Evolutionary conservation across 2,113 vertebrate species (phyloP), one percentile per base, ranked within the genome.

Genomic region (mouse (Mus musculus)): DNA sequence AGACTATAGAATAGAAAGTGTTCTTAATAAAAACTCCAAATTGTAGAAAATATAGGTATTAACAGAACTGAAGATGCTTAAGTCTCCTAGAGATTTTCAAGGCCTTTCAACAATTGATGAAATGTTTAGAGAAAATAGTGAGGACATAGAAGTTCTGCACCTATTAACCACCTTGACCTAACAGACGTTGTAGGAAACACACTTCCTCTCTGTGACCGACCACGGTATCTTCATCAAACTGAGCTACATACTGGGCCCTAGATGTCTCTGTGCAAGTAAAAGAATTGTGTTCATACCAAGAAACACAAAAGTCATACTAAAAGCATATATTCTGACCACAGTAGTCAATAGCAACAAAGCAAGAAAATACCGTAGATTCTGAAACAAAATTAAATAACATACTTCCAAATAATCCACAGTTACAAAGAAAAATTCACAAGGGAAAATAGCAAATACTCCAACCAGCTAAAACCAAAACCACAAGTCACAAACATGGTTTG

Each of bases 401-500:
- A 8, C 22, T 95, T 93, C 33, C 71, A 72, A 78, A 9, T 89
- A 80, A 84, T 59, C 36, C 16, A 36, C 54, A 42, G 20, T 36
- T 69, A 69, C 78, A 94, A 94, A 67, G 71, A 80, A 94, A 59
- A 92, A 69, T 80, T 94, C 91, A 67, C n/a, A 71, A 78, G 39
- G 75, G 17, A 88, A 84, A 94, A 59, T 26, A 42, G 59, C 63
- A 93, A 90, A 54, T 93, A 46, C 52, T 93, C 93, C 78, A 77
- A 95, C 73, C 28, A 26, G 24, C 36, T 76, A 89, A 81, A 72
- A 88, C 8, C 20, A 52, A 88, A 86, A n/a, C 12, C 81, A 0
- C n/a, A 11, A 61, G n/a, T 95, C 84, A 49, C 2, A 96, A 73
- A 22, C 87, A 28, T 89, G 91, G 26, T 72, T 72, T 80, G 63